Evolutionary conservation across 2,797 vertebrate species (phyloP), one percentile per base, ranked within the genome.

Genomic region (Craterocephalus amniculus): DNA sequence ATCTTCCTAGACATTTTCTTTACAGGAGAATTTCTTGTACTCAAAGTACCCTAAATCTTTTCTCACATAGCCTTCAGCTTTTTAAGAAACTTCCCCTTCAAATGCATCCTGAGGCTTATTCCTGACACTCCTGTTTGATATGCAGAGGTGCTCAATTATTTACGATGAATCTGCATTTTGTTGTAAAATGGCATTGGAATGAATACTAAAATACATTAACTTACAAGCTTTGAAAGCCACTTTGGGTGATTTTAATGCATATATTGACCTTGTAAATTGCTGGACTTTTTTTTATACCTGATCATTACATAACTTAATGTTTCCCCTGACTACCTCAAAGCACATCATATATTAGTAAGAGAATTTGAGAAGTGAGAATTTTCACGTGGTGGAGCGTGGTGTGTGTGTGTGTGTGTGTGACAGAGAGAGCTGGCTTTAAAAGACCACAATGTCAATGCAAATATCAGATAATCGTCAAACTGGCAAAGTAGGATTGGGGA

Each of bases 31-130:
- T 62, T 72, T 79, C 84, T 83, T 84, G 81, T 88, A 83, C 81
- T 79, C 48, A 45, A 66, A 84, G 79, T 81, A 85, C 80, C 71
- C 69, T 74, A 72, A 83, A 76, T 81, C 82, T 88, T 85, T 82
- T 87, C 70, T 84, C 82, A 83, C 75, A 88, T 89, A 88, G 90
- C 93, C 90, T 88, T 89, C 84, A 88, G 91, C 88, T 88, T 82
- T 64, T 64, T 81, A 79, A 90, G 86, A 81, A 85, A 84, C 80
- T 86, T 90, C 87, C 64, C 89, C 81, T 80, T 86, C 78, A 88
- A 82, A 91, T 86, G 84, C 79, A 81, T 88, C 91, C 87, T 79
- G 26, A 81, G 89, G 90, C 89, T 85, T 72, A 74, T 78, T 78
- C 77, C 83, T 70, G 69, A 85, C 88, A 73, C 67, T 63, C 67